These are phyloP conservation scores for Chaetodon trifascialis DNA, from an alignment of 2,113 vertebrate genomes.

Conservation along the genomic window DNA sequence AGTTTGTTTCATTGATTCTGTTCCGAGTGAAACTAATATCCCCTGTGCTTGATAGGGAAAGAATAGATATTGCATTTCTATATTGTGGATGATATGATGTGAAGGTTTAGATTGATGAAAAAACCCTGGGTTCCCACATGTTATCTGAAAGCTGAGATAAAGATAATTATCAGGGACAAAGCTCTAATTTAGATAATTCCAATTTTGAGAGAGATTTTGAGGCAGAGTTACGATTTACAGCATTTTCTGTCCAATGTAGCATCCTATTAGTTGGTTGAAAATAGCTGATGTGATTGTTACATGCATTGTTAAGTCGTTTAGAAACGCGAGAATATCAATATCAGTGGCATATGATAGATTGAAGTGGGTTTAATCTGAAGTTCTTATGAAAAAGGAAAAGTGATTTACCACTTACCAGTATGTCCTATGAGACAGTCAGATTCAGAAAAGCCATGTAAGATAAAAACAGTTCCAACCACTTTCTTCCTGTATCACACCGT, in stretches of 20 bases:
- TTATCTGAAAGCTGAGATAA: too few relatives aligned
- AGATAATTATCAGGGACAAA: too few relatives aligned
- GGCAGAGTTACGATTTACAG: neutral
- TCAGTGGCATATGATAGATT: too few relatives aligned
- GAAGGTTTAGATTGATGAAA: neutral
- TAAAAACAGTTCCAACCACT: neutral
- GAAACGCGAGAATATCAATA: too few relatives aligned
- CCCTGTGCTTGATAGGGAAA: too few relatives aligned
- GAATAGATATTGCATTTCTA: neutral
- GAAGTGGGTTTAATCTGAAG: too few relatives aligned
- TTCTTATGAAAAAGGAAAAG: neutral
- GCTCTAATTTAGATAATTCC: neutral
- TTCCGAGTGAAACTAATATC: too few relatives aligned
- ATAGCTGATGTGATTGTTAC: too few relatives aligned
- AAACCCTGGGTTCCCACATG: too few relatives aligned
- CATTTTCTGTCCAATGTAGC: neutral
- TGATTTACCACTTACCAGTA: neutral
- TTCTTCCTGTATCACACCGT: neutral
- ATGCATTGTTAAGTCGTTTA: too few relatives aligned
- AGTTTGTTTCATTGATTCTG: too few relatives aligned
- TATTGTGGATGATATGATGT: neutral
- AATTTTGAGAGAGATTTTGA: neutral
- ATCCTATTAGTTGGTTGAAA: too few relatives aligned
- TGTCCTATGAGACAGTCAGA: neutral
- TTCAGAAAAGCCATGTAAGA: neutral